Conservation (phyloP, 2,888 invertebrate genomes). For the Aproaerema taeniolella region DNA sequence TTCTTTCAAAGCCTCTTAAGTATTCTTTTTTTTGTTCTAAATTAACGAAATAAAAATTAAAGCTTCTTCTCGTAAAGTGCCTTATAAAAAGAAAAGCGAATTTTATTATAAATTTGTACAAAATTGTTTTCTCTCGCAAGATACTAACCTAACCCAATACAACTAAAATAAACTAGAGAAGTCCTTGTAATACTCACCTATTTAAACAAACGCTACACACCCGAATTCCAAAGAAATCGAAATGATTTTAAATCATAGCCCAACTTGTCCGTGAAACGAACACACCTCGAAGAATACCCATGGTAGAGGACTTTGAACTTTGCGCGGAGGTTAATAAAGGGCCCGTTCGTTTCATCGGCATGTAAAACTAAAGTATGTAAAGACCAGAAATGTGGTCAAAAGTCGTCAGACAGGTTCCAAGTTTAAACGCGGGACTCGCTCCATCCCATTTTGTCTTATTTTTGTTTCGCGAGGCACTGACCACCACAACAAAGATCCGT, state of each 20-base stretch:
- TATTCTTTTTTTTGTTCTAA: too few species aligned
- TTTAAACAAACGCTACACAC: conserved; percentile 4
- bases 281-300: background rate
- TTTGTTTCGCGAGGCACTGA: conserved; percentile 73
- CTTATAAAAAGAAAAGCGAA: too few species aligned
- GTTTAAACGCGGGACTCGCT: conserved; percentile 50
- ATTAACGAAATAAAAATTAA: too few species aligned
- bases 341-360: conserved; percentile 8
- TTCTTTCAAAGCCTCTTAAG: too few species aligned
- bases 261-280: conserved; percentile 20
- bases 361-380: conserved; percentile 16
- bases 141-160: too few species aligned
- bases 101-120: too few species aligned
- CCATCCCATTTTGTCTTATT: conserved; percentile 65
- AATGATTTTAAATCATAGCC: conserved; percentile 66
- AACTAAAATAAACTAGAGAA: background rate
- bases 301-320: conserved; percentile 21
- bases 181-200: conserved; percentile 9
- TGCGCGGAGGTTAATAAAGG: conserved; percentile 28
- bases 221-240: conserved; percentile 74
- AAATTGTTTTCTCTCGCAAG: too few species aligned
- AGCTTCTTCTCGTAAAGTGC: too few species aligned
- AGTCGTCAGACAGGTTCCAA: conserved; percentile 58
- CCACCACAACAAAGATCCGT: conserved; percentile 73
- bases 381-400: conserved; percentile 50